phyloP scores from a whole-genome alignment of 2,113 vertebrate species.

The Pimephales promelas region DNA sequence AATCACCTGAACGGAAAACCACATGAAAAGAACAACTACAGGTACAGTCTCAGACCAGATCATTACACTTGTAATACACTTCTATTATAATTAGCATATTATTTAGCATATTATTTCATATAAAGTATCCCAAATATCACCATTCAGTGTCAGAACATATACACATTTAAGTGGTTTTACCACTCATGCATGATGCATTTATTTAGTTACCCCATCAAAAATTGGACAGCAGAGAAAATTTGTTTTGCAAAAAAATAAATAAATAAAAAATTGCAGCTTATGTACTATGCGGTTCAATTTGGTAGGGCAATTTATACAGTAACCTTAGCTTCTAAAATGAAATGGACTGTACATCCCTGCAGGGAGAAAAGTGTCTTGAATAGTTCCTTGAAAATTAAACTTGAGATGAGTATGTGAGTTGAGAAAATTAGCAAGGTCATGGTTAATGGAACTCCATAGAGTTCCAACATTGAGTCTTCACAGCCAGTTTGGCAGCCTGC shows the following conservation, averaged over 20 bases:
- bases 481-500: constrained; percentile 54
- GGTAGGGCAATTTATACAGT: constrained; percentile 7
- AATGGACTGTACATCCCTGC: constrained; percentile 42
- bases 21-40: neutral
- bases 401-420: constrained; percentile 49
- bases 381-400: constrained; percentile 49
- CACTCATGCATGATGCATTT: constrained; percentile 11
- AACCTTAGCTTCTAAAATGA: constrained; percentile 33
- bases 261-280: neutral
- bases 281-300: neutral
- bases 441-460: constrained; percentile 56
- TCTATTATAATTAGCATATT: neutral
- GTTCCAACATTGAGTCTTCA: constrained; percentile 50
- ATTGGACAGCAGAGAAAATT: neutral
- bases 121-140: neutral
- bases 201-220: constrained; percentile 4
- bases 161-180: neutral
- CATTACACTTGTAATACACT: neutral
- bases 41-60: neutral
- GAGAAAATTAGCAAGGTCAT: constrained; percentile 55
- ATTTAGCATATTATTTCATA: neutral
- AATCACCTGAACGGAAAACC: neutral
- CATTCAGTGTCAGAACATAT: neutral
- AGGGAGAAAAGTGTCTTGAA: constrained; percentile 27
- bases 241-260: neutral